A percentile compares a stretch with the other conserved stretches of the same genome.
These are phyloP conservation scores for Sialia sialis DNA, from an alignment of 2,113 vertebrate genomes.

Conservation along the genomic window DNA sequence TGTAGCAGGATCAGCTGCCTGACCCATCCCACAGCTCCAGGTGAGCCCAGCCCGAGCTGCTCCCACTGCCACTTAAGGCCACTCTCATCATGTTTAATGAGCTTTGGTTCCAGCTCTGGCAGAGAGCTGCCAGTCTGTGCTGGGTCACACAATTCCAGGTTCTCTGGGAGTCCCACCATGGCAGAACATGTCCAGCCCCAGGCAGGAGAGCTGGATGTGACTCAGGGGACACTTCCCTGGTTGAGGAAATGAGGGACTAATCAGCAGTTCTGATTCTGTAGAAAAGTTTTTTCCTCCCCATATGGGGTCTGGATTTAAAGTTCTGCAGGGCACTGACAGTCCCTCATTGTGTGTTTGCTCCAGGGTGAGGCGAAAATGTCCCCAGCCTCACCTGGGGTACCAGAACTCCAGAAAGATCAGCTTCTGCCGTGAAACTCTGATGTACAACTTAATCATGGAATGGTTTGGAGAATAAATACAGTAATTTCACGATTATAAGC, in stretches of 20 bases:
- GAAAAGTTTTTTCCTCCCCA: neutral
- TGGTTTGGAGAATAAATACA: too few species aligned
- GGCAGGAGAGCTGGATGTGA: neutral
- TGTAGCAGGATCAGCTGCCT: neutral
- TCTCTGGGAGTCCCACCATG: neutral
- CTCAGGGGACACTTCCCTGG: neutral
- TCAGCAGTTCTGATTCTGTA: neutral
- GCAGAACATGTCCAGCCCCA: fast-evolving
- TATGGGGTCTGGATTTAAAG: neutral
- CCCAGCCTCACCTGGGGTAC: fast-evolving
- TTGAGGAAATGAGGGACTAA: neutral
- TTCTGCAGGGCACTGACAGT: neutral
- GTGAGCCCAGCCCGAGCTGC: neutral
- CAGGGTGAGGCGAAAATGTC: neutral
- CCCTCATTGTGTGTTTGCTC: fast-evolving
- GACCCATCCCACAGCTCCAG: neutral
- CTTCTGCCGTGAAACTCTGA: fast-evolving
- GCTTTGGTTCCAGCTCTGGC: neutral
- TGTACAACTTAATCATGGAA: neutral
- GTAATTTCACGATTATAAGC: too few species aligned
- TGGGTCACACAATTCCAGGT: neutral
- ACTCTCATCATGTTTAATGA: neutral
- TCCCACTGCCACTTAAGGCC: neutral
- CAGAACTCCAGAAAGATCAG: neutral
- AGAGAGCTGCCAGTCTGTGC: neutral